phyloP scores from a whole-genome alignment of 2,888 invertebrate genomes.

The Eristalis arbustorum region DNA sequence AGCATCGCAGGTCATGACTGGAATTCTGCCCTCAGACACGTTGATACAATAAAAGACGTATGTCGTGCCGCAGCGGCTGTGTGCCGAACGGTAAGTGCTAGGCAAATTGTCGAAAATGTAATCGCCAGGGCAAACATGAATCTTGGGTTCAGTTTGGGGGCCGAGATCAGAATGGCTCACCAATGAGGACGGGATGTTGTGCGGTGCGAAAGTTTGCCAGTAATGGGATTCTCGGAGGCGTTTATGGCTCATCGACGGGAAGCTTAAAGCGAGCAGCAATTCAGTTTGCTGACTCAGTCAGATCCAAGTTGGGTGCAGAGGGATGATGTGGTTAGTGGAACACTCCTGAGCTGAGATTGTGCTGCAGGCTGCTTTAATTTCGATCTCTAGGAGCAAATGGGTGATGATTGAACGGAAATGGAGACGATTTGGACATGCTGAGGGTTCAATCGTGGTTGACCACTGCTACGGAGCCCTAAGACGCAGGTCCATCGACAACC shows the following conservation, averaged over 20 bases:
- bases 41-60: slow-evolving; percentile 44
- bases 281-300: not conserved
- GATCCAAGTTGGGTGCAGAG: too few species aligned
- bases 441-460: too few species aligned
- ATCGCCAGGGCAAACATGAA: slow-evolving; percentile 28
- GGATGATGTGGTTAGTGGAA: too few species aligned
- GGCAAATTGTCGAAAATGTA: slow-evolving; percentile 40
- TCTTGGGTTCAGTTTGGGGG: too few species aligned
- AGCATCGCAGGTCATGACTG: not conserved
- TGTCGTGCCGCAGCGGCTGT: slow-evolving; percentile 16
- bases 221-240: not conserved
- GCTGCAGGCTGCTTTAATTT: too few species aligned
- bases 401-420: too few species aligned
- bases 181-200: not conserved
- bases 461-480: too few species aligned
- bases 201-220: not conserved
- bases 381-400: too few species aligned
- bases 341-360: too few species aligned
- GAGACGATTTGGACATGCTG: too few species aligned
- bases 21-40: slow-evolving; percentile 6
- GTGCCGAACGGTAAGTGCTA: slow-evolving; percentile 24
- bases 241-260: not conserved
- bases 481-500: too few species aligned
- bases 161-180: too few species aligned
- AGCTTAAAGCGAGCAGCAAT: not conserved